Percentiles rank a stretch among this genome's conserved stretches.
Evolutionary conservation across 2,888 invertebrate genomes (phyloP).

Genomic region (Synergus gifuensis): DNA sequence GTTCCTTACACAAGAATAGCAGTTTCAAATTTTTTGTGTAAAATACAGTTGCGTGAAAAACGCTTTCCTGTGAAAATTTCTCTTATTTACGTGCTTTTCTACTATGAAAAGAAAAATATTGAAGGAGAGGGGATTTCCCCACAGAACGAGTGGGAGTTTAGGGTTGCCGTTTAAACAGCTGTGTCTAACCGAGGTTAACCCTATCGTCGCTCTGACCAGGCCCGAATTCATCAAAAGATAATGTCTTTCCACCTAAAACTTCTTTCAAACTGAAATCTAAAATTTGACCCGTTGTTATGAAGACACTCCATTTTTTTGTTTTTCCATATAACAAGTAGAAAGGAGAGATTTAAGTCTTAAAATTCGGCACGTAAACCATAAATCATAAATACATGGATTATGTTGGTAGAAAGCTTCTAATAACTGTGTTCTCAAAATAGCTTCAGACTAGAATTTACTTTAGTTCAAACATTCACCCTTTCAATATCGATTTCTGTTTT

Average conservation of each 20-base stretch:
- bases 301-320: background rate
- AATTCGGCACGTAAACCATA: background rate
- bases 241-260: slow-evolving; percentile 57
- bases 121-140: slow-evolving; percentile 1
- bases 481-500: background rate
- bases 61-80: slow-evolving; percentile 40
- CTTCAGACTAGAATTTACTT: background rate
- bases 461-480: slow-evolving; percentile 2
- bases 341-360: background rate
- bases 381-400: background rate
- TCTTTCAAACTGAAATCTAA: background rate
- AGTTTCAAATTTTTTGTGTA: background rate
- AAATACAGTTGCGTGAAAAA: slow-evolving; percentile 2
- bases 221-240: slow-evolving; percentile 61
- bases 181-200: slow-evolving; percentile 64
- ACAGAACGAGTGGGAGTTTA: slow-evolving; percentile 53
- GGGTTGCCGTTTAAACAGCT: slow-evolving; percentile 69
- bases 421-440: background rate
- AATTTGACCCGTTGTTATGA: background rate
- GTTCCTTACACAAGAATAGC: background rate
- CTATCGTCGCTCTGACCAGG: slow-evolving; percentile 42
- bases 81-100: slow-evolving; percentile 40
- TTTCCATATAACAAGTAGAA: background rate
- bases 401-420: slow-evolving; percentile 5
- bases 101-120: slow-evolving; percentile 33